A percentile compares a stretch with the other conserved stretches of the same genome.
phyloP scores from a whole-genome alignment of 2,113 vertebrate genomes.

The Dryoscopus gambensis region DNA sequence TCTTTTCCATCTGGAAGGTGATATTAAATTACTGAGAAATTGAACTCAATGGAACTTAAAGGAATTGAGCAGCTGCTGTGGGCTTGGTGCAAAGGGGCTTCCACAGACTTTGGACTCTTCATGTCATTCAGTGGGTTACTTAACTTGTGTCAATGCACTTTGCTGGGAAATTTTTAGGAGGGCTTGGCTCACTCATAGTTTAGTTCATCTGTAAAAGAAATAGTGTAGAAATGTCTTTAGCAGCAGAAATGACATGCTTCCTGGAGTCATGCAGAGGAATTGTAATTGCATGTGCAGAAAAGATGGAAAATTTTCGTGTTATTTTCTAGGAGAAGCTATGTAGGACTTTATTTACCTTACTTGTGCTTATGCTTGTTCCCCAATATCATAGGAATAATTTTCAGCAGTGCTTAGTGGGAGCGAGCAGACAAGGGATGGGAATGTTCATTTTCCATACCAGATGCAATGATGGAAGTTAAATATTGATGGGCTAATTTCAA shows the following conservation, averaged over 20 bases:
- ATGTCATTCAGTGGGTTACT: background rate
- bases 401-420: background rate
- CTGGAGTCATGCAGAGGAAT: background rate
- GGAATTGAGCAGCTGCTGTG: background rate
- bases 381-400: background rate
- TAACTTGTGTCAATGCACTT: background rate
- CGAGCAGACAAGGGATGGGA: background rate
- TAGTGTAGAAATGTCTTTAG: background rate
- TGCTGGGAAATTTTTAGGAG: background rate
- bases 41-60: background rate
- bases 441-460: background rate
- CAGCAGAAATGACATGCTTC: background rate
- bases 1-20: background rate
- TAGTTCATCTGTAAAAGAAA: background rate
- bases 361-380: background rate
- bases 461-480: slow-evolving; percentile 18
- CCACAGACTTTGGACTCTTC: background rate
- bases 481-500: slow-evolving; percentile 42
- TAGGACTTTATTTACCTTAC: background rate
- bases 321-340: background rate
- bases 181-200: background rate
- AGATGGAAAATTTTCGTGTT: background rate
- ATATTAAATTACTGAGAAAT: background rate
- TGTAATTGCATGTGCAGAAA: background rate
- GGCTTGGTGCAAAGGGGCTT: background rate